Conservation (phyloP, 2,113 vertebrate species). For the Notothenia rossii region DNA sequence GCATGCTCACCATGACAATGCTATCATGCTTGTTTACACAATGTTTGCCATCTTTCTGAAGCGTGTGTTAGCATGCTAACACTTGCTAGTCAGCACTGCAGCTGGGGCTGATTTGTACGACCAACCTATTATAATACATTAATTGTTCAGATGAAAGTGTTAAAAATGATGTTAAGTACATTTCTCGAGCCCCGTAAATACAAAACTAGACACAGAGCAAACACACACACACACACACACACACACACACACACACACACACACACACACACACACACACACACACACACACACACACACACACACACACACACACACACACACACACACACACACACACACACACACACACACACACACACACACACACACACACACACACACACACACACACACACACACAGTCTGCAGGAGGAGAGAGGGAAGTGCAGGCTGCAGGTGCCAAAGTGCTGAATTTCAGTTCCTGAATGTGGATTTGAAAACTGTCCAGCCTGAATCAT, state of each 20-base stretch:
- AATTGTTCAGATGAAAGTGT: neutral
- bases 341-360: no score
- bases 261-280: slow-evolving; percentile 13
- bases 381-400: slow-evolving; percentile 4
- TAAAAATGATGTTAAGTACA: neutral
- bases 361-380: slow-evolving; percentile 5
- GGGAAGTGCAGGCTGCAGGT: slow-evolving; percentile 43
- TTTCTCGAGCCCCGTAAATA: neutral
- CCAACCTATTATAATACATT: neutral
- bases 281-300: neutral
- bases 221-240: no score
- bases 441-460: slow-evolving; percentile 62
- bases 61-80: neutral
- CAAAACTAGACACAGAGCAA: neutral
- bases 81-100: neutral
- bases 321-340: no score
- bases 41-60: neutral
- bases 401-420: slow-evolving; percentile 19
- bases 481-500: slow-evolving; percentile 58
- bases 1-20: neutral
- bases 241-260: neutral
- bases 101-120: neutral
- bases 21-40: neutral
- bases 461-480: slow-evolving; percentile 55
- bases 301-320: no score